Evolutionary conservation across 2,113 vertebrate species (phyloP), one percentile per base, ranked within the genome.

Genomic region (Lepus timidus): DNA sequence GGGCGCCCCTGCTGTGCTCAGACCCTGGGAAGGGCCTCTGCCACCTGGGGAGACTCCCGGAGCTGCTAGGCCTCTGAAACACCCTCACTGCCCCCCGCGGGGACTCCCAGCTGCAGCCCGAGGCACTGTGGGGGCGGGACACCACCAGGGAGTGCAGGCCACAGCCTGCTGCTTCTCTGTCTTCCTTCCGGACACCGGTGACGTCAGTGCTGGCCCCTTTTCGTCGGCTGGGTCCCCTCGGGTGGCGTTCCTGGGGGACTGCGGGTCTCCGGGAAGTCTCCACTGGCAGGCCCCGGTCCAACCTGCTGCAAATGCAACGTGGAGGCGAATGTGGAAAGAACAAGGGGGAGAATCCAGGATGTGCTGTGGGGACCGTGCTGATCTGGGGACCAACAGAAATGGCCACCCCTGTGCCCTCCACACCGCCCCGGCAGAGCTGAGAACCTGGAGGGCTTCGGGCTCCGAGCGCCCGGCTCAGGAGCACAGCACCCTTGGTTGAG

Each of bases 251-350:
- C 25, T 14, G 17, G 31, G 33, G 49, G 27, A 36, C 4, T 31
- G 1, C 1, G 12, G 10, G 25, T 36, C 74, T 71, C 74, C 52
- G 4, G 29, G 73, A 76, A 71, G 20, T 33, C 27, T n/a, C 1
- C 7, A 31, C 14, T 27, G 13, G 17, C 70, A 61, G 55, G 31
- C 25, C n/a, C 1, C 16, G 36, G 19, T 78, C 25, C 39, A 0
- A 2, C 51, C n/a, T 7, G 9, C 52, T 27, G 17, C 20, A 80
- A 75, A n/a, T 61, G 2, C 85, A n/a, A 85, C 20, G 70, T 52
- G 78, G 79, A 90, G 73, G 23, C 89, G 62, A 80, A 29, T n/a
- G 58, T 22, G 2, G 19, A 70, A 92, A 85, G 55, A 84, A 62
- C 0, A 2, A 25, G 27, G 7, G 33, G 7, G 6, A 7, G 14